A percentile compares a stretch with the other conserved stretches of the same genome.
Conservation (phyloP, 2,113 vertebrate species). For the Piprites chloris region DNA sequence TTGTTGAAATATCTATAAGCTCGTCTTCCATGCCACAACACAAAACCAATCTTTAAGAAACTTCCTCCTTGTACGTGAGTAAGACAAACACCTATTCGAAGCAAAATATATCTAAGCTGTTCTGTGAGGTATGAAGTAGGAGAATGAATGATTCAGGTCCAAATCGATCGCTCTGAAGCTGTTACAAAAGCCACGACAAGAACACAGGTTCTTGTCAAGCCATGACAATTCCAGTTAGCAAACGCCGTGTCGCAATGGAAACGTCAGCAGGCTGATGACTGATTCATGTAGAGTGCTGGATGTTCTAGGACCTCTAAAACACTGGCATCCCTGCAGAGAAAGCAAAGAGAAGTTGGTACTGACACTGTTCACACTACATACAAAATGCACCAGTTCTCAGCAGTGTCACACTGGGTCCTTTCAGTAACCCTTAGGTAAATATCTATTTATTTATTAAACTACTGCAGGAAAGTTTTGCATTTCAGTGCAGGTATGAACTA, state of each 20-base stretch:
- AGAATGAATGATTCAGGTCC: background rate
- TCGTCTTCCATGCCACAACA: background rate
- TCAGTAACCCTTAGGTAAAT: background rate
- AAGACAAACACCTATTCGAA: background rate
- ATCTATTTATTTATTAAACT: background rate
- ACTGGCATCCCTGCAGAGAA: background rate
- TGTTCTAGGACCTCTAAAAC: background rate
- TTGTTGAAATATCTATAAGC: constrained; percentile 1
- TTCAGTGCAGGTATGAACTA: background rate
- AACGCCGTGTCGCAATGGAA: background rate
- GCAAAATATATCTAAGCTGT: background rate
- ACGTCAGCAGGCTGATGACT: background rate
- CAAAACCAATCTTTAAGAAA: background rate
- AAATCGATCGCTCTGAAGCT: background rate
- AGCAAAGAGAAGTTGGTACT: background rate
- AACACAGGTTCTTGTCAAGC: too few relatives aligned
- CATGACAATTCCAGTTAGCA: background rate
- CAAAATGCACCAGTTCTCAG: background rate
- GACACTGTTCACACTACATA: background rate
- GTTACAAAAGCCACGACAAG: background rate
- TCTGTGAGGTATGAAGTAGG: background rate
- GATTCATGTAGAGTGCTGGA: background rate
- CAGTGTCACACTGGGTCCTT: background rate
- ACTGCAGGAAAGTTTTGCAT: background rate
- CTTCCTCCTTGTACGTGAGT: background rate